Evolutionary conservation across 2,888 invertebrate species (phyloP).

Genomic region (Timema cristinae): DNA sequence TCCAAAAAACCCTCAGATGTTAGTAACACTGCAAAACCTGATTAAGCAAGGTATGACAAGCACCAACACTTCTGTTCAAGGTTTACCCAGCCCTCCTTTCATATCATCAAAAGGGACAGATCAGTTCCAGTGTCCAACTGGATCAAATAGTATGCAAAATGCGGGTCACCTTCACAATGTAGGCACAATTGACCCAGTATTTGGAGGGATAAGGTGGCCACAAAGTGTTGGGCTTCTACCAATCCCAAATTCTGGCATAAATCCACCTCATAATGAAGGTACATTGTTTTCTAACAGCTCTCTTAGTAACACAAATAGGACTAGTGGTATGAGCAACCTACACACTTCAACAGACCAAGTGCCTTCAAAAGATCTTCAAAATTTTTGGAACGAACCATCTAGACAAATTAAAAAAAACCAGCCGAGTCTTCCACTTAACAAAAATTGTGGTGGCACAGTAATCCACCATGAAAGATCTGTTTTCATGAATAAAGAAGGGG

Average conservation of each 20-base stretch:
- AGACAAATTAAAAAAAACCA: constrained; percentile 25
- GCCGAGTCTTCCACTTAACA: constrained; percentile 13
- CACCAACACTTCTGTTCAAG: constrained; percentile 13
- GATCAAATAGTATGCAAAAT: constrained; percentile 21
- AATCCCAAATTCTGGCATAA: constrained; percentile 23
- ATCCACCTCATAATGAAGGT: constrained; percentile 35
- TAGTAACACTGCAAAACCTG: constrained; percentile 40
- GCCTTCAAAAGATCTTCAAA: constrained; percentile 22
- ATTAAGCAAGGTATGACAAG: constrained; percentile 29
- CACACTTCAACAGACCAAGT: constrained; percentile 14
- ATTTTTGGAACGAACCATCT: constrained; percentile 31
- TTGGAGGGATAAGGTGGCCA: too few relatives aligned
- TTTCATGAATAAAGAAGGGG: constrained; percentile 17
- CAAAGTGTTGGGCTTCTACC: too few relatives aligned
- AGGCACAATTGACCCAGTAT: too few relatives aligned
- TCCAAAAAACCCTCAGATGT: constrained; percentile 39
- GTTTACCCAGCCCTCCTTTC: background rate
- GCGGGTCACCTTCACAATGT: background rate
- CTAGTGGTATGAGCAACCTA: constrained; percentile 14
- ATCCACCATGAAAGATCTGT: constrained; percentile 23
- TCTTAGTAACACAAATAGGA: constrained; percentile 26
- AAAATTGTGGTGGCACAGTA: too few relatives aligned
- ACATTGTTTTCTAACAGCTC: constrained; percentile 27
- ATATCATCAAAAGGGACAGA: too few relatives aligned
- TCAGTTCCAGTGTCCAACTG: constrained; percentile 15